Evolutionary conservation across 2,888 invertebrate genomes (phyloP).

Genomic region (Agriopis aurantiaria): DNA sequence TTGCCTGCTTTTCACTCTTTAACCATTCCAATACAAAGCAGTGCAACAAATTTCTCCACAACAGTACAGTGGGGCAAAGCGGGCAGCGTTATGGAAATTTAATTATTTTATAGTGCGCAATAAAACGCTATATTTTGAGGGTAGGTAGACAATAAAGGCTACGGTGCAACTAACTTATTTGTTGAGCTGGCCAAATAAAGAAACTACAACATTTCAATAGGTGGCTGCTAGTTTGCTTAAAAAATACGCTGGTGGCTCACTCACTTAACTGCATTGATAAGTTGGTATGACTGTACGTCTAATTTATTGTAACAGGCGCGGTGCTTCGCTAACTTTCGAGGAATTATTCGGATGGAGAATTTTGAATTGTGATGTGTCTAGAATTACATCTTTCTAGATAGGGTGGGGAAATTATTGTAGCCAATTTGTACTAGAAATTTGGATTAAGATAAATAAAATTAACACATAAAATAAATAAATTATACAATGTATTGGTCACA

Average conservation of each 20-base stretch:
- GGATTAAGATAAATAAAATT: too few relatives aligned
- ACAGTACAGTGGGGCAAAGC: slow-evolving; percentile 49
- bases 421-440: not conserved
- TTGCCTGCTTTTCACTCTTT: not conserved
- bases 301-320: slow-evolving; percentile 55
- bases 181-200: not conserved
- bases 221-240: not conserved
- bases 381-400: slow-evolving; percentile 30
- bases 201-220: not conserved
- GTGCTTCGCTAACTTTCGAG: slow-evolving; percentile 45
- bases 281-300: slow-evolving; percentile 36
- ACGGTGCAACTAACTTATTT: not conserved
- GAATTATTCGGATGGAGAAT: slow-evolving; percentile 43
- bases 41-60: slow-evolving; percentile 42
- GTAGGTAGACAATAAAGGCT: slow-evolving; percentile 47
- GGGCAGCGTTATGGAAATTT: slow-evolving; percentile 71
- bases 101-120: slow-evolving; percentile 73
- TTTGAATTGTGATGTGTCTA: slow-evolving; percentile 38
- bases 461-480: not conserved
- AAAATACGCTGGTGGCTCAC: slow-evolving; percentile 41
- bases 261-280: not conserved
- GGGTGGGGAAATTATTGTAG: not conserved
- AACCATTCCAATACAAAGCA: slow-evolving; percentile 30
- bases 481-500: too few relatives aligned
- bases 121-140: slow-evolving; percentile 60